Conservation (phyloP, 2,113 vertebrate species). For the Carassius carassius region DNA sequence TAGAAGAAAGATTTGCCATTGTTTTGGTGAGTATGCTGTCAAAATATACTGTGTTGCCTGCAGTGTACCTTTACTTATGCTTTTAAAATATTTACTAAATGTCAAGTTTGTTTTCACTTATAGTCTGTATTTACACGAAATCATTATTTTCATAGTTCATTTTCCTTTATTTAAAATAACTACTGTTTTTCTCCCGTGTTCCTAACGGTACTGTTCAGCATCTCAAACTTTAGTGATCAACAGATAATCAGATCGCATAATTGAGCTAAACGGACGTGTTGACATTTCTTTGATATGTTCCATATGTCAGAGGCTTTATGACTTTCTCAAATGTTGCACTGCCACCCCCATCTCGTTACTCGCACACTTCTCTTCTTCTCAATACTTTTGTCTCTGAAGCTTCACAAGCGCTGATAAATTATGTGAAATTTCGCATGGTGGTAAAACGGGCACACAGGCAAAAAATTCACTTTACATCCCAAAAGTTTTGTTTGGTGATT, state of each 20-base stretch:
- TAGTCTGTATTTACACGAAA: neutral
- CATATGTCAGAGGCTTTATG: constrained; percentile 27
- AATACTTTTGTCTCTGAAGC: constrained; percentile 36
- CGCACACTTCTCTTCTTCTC: constrained; percentile 14
- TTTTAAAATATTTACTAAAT: neutral
- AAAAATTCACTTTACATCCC: neutral
- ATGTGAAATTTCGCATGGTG: constrained; percentile 24
- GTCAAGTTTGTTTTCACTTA: neutral
- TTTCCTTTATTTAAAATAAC: neutral
- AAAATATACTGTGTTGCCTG: no score
- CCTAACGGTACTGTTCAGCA: neutral
- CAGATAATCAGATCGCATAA: neutral
- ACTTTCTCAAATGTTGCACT: constrained; percentile 17
- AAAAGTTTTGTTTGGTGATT: neutral
- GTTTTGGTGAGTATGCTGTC: constrained; percentile 85
- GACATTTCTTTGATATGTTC: constrained; percentile 23
- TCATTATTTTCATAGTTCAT: neutral
- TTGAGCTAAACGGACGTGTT: constrained; percentile 1
- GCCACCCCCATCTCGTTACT: constrained; percentile 38
- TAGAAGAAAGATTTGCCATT: constrained; percentile 93
- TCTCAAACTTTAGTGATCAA: neutral
- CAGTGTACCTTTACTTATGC: neutral
- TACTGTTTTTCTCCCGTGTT: neutral
- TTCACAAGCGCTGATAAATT: constrained; percentile 1
- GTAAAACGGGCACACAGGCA: neutral